Percentiles rank a stretch among this genome's conserved stretches.
Conservation (phyloP, 2,888 invertebrate species). For the Lasioglossum figueresi region DNA sequence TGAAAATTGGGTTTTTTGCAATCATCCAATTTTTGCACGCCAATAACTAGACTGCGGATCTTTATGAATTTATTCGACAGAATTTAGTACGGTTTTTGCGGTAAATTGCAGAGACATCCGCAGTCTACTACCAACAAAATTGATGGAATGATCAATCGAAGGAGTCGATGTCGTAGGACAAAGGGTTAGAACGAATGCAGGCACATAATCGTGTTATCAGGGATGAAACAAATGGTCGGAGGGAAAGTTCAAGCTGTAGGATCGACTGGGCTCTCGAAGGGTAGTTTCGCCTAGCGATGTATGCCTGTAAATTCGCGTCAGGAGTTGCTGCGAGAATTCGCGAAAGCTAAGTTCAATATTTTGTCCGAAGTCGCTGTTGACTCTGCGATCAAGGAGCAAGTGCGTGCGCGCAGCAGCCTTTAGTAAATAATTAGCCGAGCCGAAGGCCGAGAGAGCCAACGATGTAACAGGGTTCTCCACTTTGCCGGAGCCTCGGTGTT, state of each 20-base stretch:
- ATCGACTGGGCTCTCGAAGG: background rate
- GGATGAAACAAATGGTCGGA: background rate
- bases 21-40: too few species aligned
- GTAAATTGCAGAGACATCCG: too few species aligned
- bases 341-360: slow-evolving; percentile 31
- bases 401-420: slow-evolving; percentile 29
- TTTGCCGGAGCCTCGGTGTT: slow-evolving; percentile 27
- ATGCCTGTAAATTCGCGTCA: background rate
- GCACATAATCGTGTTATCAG: too few species aligned
- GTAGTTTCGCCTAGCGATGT: background rate
- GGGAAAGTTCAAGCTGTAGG: background rate
- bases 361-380: slow-evolving; percentile 5
- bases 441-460: slow-evolving; percentile 46
- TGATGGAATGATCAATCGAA: too few species aligned
- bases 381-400: slow-evolving; percentile 12
- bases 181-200: too few species aligned
- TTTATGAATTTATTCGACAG: too few species aligned
- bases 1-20: too few species aligned
- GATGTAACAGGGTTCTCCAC: slow-evolving; percentile 54
- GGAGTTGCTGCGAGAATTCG: background rate
- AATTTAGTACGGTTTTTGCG: too few species aligned
- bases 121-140: too few species aligned
- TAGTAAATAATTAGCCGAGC: slow-evolving; percentile 52
- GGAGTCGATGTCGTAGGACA: too few species aligned
- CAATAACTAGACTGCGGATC: too few species aligned